phyloP scores from a whole-genome alignment of 2,797 vertebrate genomes.

The Phrynocephalus guinanensis region DNA sequence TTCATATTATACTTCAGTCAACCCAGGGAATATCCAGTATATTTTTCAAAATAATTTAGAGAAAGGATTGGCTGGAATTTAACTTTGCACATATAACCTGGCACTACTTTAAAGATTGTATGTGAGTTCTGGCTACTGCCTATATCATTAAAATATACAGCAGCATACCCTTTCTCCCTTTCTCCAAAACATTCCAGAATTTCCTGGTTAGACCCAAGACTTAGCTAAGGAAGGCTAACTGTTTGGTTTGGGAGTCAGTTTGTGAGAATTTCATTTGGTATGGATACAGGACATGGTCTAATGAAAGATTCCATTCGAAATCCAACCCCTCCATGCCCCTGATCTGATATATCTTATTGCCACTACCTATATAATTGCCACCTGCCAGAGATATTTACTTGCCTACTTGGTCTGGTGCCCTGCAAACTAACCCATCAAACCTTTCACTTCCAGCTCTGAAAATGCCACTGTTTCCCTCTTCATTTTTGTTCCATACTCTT shows the following conservation, averaged over 20 bases:
- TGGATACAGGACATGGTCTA: background rate
- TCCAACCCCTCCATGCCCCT: background rate
- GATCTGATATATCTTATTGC: background rate
- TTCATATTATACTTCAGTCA: constrained; percentile 8
- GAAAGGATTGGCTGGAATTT: constrained; percentile 5
- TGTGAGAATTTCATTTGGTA: too few species aligned
- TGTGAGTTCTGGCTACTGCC: constrained; percentile 13
- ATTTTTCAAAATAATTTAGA: constrained; percentile 33
- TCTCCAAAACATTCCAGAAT: background rate
- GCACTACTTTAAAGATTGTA: background rate
- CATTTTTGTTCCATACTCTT: background rate
- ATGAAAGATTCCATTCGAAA: background rate
- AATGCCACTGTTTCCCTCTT: background rate
- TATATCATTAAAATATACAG: background rate
- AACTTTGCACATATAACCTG: background rate
- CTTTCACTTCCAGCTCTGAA: background rate
- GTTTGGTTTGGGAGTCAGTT: background rate
- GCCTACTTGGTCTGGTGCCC: too few species aligned
- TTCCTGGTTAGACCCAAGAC: background rate
- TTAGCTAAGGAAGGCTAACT: constrained; percentile 7
- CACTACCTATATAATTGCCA: background rate
- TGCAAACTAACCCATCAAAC: too few species aligned
- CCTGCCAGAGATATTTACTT: too few species aligned
- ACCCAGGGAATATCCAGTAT: background rate
- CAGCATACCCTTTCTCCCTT: background rate